Evolutionary conservation across 1,140 invertebrate species (phyloP), one percentile per base, ranked within the genome.

Genomic region (Eufriesea mexicana): DNA sequence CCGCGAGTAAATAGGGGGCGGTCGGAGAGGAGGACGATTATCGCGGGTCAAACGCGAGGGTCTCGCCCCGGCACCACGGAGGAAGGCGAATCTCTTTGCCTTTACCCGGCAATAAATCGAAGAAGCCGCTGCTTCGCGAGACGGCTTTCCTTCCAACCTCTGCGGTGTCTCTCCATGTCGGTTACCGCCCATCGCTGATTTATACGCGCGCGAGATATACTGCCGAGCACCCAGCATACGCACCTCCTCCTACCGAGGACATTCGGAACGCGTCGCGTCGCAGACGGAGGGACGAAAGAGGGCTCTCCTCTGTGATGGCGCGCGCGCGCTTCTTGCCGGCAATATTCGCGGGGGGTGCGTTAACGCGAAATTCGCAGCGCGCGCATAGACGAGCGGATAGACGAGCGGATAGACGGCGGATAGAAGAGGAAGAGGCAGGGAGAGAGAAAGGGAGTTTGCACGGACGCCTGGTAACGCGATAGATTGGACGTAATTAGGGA

Each of bases 121-220:
- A 88, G 90, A 83, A 90, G 91, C 90, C 89, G 91, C 91, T 89
- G 86, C 82, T 84, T 87, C 91, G 84, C 86, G 86, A 90, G 90
- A 91, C 88, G 86, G 87, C 77, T 89, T 90, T 91, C 89, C 88
- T 89, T 91, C 91, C 92, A 92, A 90, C 93, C 93, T 93, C 91
- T 91, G 89, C 87, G 89, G 85, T 92, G 92, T 93, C 91, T 89
- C 92, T 88, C 84, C 86, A 83, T 92, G 92, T 93, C 90, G 92
- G 91, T 90, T 90, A 1, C 90, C 92, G 92, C 92, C 92, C 91
- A 92, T 90, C 74, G 86, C 89, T 92, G 91, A 93, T 93, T 93
- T 92, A 92, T 90, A 83, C 79, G 49, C n/a, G 72, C 54, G 78
- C 85, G 81, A 86, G 85, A 91, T 90, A 92, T 89, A 90, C 74